These are phyloP conservation scores for Caenorhabditis auriculariae DNA, from an alignment of 2,888 invertebrate species.

Conservation along the genomic window DNA sequence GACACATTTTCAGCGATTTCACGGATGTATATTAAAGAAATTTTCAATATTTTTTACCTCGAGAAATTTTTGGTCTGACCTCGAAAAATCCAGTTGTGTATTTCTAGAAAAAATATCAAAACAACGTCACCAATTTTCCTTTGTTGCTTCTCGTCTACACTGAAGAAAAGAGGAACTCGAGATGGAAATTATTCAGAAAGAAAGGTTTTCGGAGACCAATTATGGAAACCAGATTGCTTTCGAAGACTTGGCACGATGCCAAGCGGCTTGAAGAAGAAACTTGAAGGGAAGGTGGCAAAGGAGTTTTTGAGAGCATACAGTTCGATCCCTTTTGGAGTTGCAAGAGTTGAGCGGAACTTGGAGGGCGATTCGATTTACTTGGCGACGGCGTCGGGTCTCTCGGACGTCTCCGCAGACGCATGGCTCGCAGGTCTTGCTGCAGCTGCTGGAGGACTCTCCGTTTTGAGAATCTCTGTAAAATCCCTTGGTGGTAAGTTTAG, in stretches of 20 bases:
- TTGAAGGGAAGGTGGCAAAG: too few species aligned
- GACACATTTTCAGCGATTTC: too few species aligned
- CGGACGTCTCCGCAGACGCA: conserved; percentile 20
- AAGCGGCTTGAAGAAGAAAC: too few species aligned
- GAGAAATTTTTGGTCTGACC: too few species aligned
- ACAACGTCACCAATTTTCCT: too few species aligned
- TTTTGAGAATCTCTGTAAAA: conserved; percentile 1
- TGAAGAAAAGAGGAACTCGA: too few species aligned
- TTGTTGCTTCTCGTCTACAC: too few species aligned
- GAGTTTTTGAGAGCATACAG: conserved; percentile 43
- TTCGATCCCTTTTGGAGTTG: conserved; percentile 57
- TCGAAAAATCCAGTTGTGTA: too few species aligned
- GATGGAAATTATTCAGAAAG: too few species aligned
- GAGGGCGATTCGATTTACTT: conserved; percentile 46
- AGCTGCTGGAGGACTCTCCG: conserved; percentile 4
- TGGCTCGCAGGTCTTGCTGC: conserved; percentile 20
- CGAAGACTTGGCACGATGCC: background rate
- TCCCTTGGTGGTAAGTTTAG: background rate
- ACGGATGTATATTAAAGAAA: too few species aligned
- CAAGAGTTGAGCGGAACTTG: conserved; percentile 54
- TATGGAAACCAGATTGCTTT: background rate
- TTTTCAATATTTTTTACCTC: too few species aligned
- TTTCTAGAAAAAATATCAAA: too few species aligned
- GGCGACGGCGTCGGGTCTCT: conserved; percentile 18
- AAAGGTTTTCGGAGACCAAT: background rate